Base-by-base conservation (phyloP, 2,113 vertebrate species). In the Ictalurus furcatus region DNA sequence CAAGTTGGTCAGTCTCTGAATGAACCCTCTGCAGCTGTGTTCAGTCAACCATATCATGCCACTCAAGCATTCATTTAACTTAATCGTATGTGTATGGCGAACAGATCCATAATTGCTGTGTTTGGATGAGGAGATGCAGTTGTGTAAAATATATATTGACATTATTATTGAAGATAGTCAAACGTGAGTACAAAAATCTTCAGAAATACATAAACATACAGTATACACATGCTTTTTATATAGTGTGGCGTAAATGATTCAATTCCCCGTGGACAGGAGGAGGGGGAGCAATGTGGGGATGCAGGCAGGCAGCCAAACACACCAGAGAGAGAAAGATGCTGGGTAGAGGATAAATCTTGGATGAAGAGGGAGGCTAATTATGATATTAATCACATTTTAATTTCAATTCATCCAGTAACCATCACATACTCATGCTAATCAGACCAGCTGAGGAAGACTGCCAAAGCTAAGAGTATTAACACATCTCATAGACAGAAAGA, bases 311-410 rank as follows among this genome's bases (percentile, higher is more conserved):
- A 79, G 91, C 91, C 89, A 89, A 78, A 93, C 93, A 93, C 89
- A 90, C 92, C 92, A 82, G 54, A 80, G 30, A 58, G 37, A 86
- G 59, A 56, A 56, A 63, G 85, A 82, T 87, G 59, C 67, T 76
- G 54, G 91, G 54, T 40, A 83, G 82, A 58, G 90, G 88, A 87
- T 88, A 90, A 90, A 87, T 85, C 69, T 79, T 90, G 92, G 56
- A 94, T 67, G 89, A 92, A 89, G 58, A 73, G 56, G 90, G 89
- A 63, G 92, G 89, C 91, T 93, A 94, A 94, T 95, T 94, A 93
- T 91, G 92, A 88, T 93, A 94, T 94, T 93, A 94, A 95, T 93
- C 93, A 92, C 93, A 93, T 74, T 90, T 91, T 94, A 88, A 95
- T 93, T 94, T 94, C 92, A 91, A 93, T 94, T 95, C 89, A 95